Evolutionary conservation across 2,888 invertebrate species (phyloP).

Genomic region (Apocheima hispidaria): DNA sequence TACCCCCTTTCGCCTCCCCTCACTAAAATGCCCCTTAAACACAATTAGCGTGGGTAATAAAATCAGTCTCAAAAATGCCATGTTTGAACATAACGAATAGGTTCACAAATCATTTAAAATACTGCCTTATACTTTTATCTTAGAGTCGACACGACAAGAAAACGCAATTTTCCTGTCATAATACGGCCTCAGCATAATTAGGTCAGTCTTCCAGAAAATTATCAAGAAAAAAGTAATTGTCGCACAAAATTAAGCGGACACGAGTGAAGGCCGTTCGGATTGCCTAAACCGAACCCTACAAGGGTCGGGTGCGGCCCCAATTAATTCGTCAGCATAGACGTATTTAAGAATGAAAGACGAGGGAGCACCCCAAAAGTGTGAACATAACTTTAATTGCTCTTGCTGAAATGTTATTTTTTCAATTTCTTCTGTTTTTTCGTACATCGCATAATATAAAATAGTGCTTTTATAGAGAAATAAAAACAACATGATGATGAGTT

Average conservation of each 20-base stretch:
- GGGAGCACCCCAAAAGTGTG: neutral
- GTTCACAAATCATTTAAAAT: constrained; percentile 17
- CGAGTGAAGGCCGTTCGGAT: constrained; percentile 54
- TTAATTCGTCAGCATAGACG: constrained; percentile 45
- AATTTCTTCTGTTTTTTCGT: too few relatives aligned
- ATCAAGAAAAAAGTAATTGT: constrained; percentile 47
- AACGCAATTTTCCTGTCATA: constrained; percentile 37
- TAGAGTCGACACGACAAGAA: constrained; percentile 32
- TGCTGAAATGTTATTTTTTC: neutral
- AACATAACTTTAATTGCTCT: too few relatives aligned
- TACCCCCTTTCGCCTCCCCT: too few relatives aligned
- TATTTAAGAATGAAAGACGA: constrained; percentile 21
- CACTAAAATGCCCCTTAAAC: neutral
- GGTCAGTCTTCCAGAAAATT: constrained; percentile 39
- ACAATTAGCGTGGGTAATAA: constrained; percentile 5
- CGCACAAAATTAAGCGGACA: constrained; percentile 58
- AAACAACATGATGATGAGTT: too few relatives aligned
- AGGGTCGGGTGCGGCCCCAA: constrained; percentile 55
- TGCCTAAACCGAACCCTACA: constrained; percentile 68
- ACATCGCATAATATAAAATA: too few relatives aligned
- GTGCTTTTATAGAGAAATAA: too few relatives aligned
- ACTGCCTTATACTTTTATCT: constrained; percentile 23
- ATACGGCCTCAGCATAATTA: constrained; percentile 39
- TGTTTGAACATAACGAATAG: constrained; percentile 10
- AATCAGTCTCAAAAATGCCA: constrained; percentile 7